Evolutionary conservation across 2,888 invertebrate species (phyloP), one percentile per base, ranked within the genome.

Genomic region (Beris chalybata): DNA sequence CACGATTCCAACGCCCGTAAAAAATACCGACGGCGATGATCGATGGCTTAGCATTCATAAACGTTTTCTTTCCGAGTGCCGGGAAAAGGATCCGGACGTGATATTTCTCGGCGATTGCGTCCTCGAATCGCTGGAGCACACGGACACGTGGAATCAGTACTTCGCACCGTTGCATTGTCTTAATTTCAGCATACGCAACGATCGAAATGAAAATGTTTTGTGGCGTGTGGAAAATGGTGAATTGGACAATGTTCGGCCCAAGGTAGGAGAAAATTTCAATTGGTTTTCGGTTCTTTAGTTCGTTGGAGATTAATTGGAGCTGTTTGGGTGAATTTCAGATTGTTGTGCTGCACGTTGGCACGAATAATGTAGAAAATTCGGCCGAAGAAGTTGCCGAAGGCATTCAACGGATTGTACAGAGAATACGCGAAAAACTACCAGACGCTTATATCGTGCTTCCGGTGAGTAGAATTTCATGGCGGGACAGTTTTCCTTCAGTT

Each of bases 201-300:
- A 96, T 81, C 87, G 89, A 77, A 92, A 92, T 45, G 91, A 95
- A 78, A 89, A 96, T 84, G 88, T 95, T 12, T 82, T 96, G 47
- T 96, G 95, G 95, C 85, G 96, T 74, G 87, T 95, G 54, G 85
- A 87, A 76, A 92, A 96, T 82, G 95, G 95, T 61, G 94, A 94
- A 81, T 82, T 96, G 74, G 94, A 95, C 77, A 87, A 90, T 82
- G 89, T 95, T 70, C 89, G 89, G 77, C 94, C 95, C 7, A 95
- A 94, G 85, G 93, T 93, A 77, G 61, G 15, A 11, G 43, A 6
- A 38, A 15, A n/a, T 9, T 22, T 22, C 22, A 3, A 22, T 22
- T 15, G 22, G n/a, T 22, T 38, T 7, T 44, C 9, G 2, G 29
- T 13, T 55, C 22, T 22, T 22, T 22, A 22, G 1, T 22, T 22